phyloP scores from a whole-genome alignment of 2,797 vertebrate genomes.

The Coregonus suidteri region DNA sequence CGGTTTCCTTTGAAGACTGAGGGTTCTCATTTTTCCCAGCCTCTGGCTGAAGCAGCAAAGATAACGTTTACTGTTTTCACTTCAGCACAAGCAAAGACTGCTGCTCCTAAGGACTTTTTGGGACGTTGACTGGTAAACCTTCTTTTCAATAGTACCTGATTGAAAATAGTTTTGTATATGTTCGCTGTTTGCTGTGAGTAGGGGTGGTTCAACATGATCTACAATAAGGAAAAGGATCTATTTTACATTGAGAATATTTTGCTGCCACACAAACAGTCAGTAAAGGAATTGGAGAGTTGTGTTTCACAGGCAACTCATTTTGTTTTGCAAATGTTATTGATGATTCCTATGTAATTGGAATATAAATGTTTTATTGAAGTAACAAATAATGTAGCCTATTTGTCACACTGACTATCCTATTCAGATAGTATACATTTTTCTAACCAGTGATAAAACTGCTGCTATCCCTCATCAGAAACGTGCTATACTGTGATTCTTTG shows the following conservation, averaged over 20 bases:
- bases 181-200: background rate
- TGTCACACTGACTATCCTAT: background rate
- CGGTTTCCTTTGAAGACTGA: constrained; percentile 60
- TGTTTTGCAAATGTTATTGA: background rate
- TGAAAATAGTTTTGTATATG: background rate
- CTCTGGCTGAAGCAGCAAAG: constrained; percentile 46
- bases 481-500: background rate
- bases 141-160: background rate
- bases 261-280: background rate
- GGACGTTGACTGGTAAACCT: constrained; percentile 53
- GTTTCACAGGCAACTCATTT: background rate
- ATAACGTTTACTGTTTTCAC: constrained; percentile 33
- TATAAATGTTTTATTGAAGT: background rate
- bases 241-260: background rate
- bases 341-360: background rate
- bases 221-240: background rate
- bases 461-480: background rate
- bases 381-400: background rate
- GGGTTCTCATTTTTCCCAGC: constrained; percentile 62
- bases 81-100: constrained; percentile 13
- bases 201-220: background rate
- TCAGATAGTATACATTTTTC: background rate
- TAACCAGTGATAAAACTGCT: background rate
- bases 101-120: constrained; percentile 32
- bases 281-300: background rate